phyloP scores from a whole-genome alignment of 2,888 invertebrate genomes.

The Apoda limacodes region DNA sequence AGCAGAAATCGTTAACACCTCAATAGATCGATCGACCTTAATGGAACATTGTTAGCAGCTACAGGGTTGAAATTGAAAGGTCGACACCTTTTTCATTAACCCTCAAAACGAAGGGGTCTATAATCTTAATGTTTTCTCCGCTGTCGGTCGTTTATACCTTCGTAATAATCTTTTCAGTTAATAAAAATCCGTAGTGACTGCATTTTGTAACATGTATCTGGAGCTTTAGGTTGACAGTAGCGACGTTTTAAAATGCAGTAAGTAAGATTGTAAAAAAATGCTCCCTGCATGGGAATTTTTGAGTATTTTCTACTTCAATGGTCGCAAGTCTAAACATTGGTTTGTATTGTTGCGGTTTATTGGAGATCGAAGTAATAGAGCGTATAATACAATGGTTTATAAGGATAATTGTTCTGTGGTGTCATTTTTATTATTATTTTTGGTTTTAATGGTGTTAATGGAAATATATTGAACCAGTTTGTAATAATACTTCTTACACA shows the following conservation, averaged over 20 bases:
- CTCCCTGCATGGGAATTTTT: conserved; percentile 48
- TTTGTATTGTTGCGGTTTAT: conserved; percentile 39
- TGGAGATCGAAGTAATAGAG: conserved; percentile 22
- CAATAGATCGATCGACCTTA: too few species aligned
- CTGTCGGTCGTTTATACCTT: conserved; percentile 26
- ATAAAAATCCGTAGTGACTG: too few species aligned
- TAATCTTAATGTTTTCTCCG: conserved; percentile 27
- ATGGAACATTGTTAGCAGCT: too few species aligned
- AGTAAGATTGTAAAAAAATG: too few species aligned
- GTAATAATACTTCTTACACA: too few species aligned
- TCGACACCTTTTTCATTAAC: conserved; percentile 43
- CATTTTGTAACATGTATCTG: too few species aligned
- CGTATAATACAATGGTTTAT: not conserved
- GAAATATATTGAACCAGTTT: too few species aligned
- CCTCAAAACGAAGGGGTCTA: conserved; percentile 33
- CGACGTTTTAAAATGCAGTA: too few species aligned
- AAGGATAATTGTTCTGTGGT: conserved; percentile 1
- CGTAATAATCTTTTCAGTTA: too few species aligned
- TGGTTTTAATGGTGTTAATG: too few species aligned
- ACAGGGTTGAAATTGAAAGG: conserved; percentile 30
- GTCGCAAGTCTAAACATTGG: conserved; percentile 44
- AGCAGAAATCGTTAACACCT: too few species aligned
- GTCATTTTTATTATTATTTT: not conserved
- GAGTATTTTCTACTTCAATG: conserved; percentile 50
- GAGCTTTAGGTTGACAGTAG: too few species aligned